A percentile compares a stretch with the other conserved stretches of the same genome.
Evolutionary conservation across 2,888 invertebrate species (phyloP).

Genomic region (Drosophila buzzatii): DNA sequence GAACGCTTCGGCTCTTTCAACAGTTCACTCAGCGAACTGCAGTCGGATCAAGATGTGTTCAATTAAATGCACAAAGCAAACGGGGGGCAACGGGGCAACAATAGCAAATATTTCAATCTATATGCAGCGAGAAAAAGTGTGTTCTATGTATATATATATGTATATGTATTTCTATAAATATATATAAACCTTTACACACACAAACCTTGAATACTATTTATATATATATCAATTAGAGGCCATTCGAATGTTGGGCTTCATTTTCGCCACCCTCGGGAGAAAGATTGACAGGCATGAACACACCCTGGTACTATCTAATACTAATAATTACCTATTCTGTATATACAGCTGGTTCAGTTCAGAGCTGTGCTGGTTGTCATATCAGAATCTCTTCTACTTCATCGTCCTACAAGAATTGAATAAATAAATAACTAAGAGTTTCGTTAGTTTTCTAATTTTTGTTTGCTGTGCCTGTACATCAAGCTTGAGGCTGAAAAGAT

Average conservation of each 20-base stretch:
- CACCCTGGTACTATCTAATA: constrained; percentile 17
- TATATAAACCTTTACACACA: constrained; percentile 11
- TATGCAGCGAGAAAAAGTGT: background rate
- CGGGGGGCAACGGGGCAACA: background rate
- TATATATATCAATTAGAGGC: constrained; percentile 21
- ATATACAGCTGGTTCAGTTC: constrained; percentile 1
- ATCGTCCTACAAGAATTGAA: constrained; percentile 3
- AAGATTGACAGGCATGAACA: constrained; percentile 7
- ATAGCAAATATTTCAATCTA: background rate
- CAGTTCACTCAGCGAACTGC: background rate
- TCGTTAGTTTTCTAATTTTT: background rate
- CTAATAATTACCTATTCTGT: constrained; percentile 4
- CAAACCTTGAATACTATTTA: constrained; percentile 21
- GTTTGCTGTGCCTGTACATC: background rate
- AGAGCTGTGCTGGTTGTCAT: background rate
- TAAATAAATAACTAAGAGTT: constrained; percentile 7
- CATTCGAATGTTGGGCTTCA: constrained; percentile 14
- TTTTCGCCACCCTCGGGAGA: background rate
- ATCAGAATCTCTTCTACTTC: background rate
- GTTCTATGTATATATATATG: background rate
- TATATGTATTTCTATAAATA: background rate
- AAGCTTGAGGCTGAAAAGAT: constrained; percentile 7
- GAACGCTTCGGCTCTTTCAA: background rate
- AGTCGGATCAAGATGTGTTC: background rate
- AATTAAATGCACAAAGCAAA: background rate